phyloP scores from a whole-genome alignment of 1,140 invertebrate genomes.

The Cardiocondyla obscurior region DNA sequence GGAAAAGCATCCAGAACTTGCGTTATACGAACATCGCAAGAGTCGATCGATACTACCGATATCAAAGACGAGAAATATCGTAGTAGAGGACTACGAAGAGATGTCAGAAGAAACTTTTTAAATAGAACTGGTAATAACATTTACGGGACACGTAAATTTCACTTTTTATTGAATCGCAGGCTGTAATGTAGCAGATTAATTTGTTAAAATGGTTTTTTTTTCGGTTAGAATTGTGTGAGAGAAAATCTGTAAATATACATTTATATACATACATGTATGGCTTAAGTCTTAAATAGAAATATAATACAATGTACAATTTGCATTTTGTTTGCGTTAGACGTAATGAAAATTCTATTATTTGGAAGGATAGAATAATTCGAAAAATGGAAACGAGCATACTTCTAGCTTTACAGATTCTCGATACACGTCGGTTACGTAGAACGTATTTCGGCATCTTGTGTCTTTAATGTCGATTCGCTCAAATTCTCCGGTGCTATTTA shows the following conservation, averaged over 20 bases:
- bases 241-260: conserved; percentile 68
- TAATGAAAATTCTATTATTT: conserved; percentile 63
- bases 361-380: conserved; percentile 34
- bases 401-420: conserved; percentile 46
- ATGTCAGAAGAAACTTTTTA: neutral
- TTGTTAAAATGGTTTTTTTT: conserved; percentile 52
- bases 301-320: conserved; percentile 75
- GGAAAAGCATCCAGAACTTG: conserved; percentile 88
- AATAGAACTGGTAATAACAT: too few species aligned
- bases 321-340: conserved; percentile 57
- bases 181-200: conserved; percentile 55
- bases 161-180: conserved; percentile 67
- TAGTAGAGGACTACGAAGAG: conserved; percentile 38
- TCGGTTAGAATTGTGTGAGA: conserved; percentile 52
- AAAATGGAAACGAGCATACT: conserved; percentile 33
- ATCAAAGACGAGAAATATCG: conserved; percentile 30
- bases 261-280: conserved; percentile 74
- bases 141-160: conserved; percentile 25
- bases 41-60: conserved; percentile 80
- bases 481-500: conserved; percentile 52
- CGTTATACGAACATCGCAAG: conserved; percentile 88
- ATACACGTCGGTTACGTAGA: conserved; percentile 2
- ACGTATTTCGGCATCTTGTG: conserved; percentile 41
- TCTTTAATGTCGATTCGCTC: conserved; percentile 34
- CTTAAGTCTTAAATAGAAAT: conserved; percentile 73